Evolutionary conservation across 53 echinoderm and acorn worm species (phyloP).

Genomic region (Temnopleurus reevesii): DNA sequence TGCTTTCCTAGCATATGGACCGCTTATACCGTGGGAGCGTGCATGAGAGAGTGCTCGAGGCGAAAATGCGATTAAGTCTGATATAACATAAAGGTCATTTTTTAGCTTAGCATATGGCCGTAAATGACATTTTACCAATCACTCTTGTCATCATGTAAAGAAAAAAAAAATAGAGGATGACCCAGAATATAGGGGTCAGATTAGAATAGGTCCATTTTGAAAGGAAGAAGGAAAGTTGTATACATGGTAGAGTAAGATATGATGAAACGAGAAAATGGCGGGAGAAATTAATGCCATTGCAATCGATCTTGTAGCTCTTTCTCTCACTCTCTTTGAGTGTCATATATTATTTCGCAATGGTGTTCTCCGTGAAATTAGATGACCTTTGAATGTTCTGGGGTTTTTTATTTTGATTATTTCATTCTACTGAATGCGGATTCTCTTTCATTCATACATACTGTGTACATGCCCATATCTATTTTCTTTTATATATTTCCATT

Average conservation of each 20-base stretch:
- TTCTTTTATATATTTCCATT: no score
- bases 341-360: no score
- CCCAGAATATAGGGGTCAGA: neutral
- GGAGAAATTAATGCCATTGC: neutral
- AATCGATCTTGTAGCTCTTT: neutral
- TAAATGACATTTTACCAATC: neutral
- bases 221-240: neutral
- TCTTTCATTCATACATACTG: no score
- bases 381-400: no score
- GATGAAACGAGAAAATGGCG: no score
- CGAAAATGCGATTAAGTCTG: conserved; percentile 36
- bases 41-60: neutral
- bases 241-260: neutral
- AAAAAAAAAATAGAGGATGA: no score
- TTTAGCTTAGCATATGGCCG: conserved; percentile 21
- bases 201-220: neutral
- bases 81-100: conserved; percentile 18
- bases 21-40: neutral
- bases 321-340: neutral
- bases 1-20: conserved; percentile 12
- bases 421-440: no score
- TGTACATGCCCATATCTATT: no score
- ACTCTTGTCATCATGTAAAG: neutral
- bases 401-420: no score
- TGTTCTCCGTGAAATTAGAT: no score